Evolutionary conservation across 2,113 vertebrate genomes (phyloP).

Genomic region (Delphinus delphis): DNA sequence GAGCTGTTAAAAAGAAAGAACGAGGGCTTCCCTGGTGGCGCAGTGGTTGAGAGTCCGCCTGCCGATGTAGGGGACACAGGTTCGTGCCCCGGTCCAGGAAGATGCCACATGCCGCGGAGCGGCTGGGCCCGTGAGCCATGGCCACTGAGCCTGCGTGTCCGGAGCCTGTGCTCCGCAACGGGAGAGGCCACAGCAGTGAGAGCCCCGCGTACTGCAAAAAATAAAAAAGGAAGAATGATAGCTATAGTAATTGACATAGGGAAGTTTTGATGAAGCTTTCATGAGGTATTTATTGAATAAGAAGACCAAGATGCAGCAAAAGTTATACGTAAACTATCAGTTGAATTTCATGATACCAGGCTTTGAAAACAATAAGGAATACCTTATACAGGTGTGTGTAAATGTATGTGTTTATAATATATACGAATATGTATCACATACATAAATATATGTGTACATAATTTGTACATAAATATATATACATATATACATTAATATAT

Average conservation of each 20-base stretch:
- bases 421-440: not conserved
- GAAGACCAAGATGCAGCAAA: not conserved
- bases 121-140: too few relatives aligned
- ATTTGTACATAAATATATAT: not conserved
- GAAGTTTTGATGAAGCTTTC: not conserved
- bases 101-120: too few relatives aligned
- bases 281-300: not conserved
- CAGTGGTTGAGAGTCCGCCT: too few relatives aligned
- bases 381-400: not conserved
- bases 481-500: not conserved
- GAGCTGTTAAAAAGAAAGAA: not conserved
- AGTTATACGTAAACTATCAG: not conserved
- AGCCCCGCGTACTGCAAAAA: not conserved
- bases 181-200: too few relatives aligned
- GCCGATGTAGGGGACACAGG: too few relatives aligned
- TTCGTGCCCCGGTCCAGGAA: too few relatives aligned
- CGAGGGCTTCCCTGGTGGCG: not conserved
- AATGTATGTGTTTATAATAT: not conserved
- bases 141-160: too few relatives aligned
- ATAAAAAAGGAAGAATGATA: not conserved
- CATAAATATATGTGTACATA: not conserved
- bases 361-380: not conserved
- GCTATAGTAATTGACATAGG: not conserved
- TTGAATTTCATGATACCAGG: not conserved
- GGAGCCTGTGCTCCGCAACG: too few relatives aligned